Evolutionary conservation across 2,113 vertebrate species (phyloP).

Genomic region (Phainopepla nitens): DNA sequence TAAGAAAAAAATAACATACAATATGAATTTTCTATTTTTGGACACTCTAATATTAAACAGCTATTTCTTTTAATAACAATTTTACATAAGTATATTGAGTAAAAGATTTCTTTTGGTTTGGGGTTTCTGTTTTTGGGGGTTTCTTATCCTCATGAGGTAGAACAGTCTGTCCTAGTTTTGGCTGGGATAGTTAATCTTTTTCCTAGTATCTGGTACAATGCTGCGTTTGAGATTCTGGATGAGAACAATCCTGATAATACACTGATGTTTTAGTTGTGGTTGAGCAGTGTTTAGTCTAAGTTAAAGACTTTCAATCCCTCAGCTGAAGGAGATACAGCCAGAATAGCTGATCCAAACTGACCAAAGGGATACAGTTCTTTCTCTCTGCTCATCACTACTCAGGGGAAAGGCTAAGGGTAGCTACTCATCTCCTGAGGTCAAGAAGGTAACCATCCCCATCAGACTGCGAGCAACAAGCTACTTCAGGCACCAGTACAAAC

Average conservation of each 20-base stretch:
- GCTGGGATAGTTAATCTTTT: not conserved
- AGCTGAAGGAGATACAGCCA: not conserved
- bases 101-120: not conserved
- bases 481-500: not conserved
- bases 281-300: not conserved
- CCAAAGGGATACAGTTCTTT: not conserved
- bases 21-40: not conserved
- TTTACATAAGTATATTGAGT: not conserved
- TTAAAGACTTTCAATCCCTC: not conserved
- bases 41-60: not conserved
- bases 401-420: not conserved
- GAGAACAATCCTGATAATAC: not conserved
- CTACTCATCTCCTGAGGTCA: not conserved
- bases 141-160: not conserved
- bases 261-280: not conserved
- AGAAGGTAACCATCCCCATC: not conserved
- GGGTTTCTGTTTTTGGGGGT: fast-evolving
- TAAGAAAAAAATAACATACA: not conserved
- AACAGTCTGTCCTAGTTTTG: not conserved
- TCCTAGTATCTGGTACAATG: not conserved
- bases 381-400: not conserved
- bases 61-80: not conserved
- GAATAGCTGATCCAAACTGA: not conserved
- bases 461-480: not conserved
- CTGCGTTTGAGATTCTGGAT: not conserved